Evolutionary conservation across 2,888 invertebrate species (phyloP), one percentile per base, ranked within the genome.

Genomic region (Drosophila neoperkinsi): DNA sequence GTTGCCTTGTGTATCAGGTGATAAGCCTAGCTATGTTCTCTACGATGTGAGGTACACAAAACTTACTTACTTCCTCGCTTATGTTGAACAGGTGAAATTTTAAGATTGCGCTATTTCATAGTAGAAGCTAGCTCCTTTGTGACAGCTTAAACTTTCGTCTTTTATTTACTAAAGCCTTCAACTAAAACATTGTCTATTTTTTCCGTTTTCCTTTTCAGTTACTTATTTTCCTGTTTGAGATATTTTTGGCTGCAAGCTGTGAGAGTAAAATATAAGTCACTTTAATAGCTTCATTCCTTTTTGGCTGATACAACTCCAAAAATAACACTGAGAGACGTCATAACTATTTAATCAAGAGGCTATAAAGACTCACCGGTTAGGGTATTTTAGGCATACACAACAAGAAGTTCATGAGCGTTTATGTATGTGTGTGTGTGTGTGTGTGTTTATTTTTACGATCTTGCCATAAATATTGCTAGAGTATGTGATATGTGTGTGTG

Each of bases 381-480:
- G 30, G 68, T 57, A 57, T 69, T 68, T 33, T 38, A 7, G 4
- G n/a, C 36, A 68, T 30, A 31, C 36, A 51, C n/a, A 46, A 4
- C 69, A 69, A 33, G 52, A 21, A 69, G 57, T 46, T 69, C 28
- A 34, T 34, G 34, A 34, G 34, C 34, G 13, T 34, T 34, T 13
- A 13, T 34, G 0, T 5, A 13, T 34, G 33, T 33, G 34, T 13
- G 13, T 34, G 34, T 33, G 33, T 33, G 11, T 34, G 11, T 36
- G 31, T 61, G 31, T 28, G 16, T 34, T 53, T 31, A 21, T 16
- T 65, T 69, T 65, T 46, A 49, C 41, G 61, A 62, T 51, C 38
- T 60, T 30, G 71, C 67, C 75, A 79, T 74, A 74, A 78, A 71
- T 74, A 79, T 65, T 46, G 67, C 52, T 53, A 21, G 55, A 58